Percentiles rank a stretch among this genome's conserved stretches.
These are phyloP conservation scores for Danio aesculapii DNA, from an alignment of 2,797 vertebrate genomes.

Conservation along the genomic window DNA sequence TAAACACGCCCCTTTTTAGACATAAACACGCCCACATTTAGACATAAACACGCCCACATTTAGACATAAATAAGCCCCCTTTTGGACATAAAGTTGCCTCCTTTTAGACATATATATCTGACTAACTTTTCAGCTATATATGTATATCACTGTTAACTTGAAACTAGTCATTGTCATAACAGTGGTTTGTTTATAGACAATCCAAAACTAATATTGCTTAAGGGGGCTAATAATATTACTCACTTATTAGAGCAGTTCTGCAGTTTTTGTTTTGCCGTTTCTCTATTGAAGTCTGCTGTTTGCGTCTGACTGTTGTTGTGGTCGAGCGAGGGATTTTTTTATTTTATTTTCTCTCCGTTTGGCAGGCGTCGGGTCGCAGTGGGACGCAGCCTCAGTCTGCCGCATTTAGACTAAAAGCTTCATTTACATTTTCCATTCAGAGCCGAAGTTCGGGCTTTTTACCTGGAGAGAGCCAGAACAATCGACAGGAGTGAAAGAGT, in stretches of 20 bases:
- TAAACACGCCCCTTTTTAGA: too few relatives aligned
- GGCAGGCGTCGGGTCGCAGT: slow-evolving; percentile 31
- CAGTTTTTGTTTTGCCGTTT: slow-evolving; percentile 21
- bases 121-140: too few relatives aligned
- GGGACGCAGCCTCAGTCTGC: slow-evolving; percentile 36
- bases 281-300: slow-evolving; percentile 36
- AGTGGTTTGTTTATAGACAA: too few relatives aligned
- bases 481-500: slow-evolving; percentile 5
- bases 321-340: neutral
- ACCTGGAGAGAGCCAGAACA: slow-evolving; percentile 22
- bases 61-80: too few relatives aligned
- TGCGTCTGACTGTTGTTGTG: neutral
- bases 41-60: too few relatives aligned
- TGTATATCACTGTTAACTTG: too few relatives aligned
- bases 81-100: too few relatives aligned
- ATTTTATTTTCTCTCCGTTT: slow-evolving; percentile 6
- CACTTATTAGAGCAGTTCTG: slow-evolving; percentile 33
- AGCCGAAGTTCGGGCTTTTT: slow-evolving; percentile 33
- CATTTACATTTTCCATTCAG: slow-evolving; percentile 58
- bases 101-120: too few relatives aligned
- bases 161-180: too few relatives aligned
- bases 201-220: too few relatives aligned
- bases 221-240: too few relatives aligned
- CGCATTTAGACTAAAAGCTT: slow-evolving; percentile 55
- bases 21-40: too few relatives aligned